Percentiles rank a stretch among this genome's conserved stretches.
Evolutionary conservation across 2,797 vertebrate species (phyloP).

Genomic region (Chiroxiphia lanceolata): DNA sequence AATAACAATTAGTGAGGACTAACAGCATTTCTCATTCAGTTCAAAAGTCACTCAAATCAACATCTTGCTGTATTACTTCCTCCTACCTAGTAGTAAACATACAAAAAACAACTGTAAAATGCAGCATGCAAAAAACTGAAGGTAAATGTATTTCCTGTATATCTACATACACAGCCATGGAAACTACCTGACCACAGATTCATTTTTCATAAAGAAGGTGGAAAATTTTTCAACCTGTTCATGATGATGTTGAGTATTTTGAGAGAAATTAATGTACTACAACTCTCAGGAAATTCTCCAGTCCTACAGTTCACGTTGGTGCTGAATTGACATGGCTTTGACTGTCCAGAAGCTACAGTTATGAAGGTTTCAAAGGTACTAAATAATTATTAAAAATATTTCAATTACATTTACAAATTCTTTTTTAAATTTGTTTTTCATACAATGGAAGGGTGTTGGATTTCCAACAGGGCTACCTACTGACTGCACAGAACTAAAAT

Average conservation of each 20-base stretch:
- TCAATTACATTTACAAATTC: not conserved
- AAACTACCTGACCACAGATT: not conserved
- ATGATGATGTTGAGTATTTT: not conserved
- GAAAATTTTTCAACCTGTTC: not conserved
- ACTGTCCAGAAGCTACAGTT: not conserved
- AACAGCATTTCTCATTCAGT: not conserved
- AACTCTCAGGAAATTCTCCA: not conserved
- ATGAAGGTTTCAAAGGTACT: not conserved
- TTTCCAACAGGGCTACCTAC: not conserved
- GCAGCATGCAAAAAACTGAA: not conserved
- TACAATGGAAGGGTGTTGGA: not conserved
- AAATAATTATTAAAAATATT: not conserved
- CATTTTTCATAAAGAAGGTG: not conserved
- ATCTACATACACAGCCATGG: not conserved
- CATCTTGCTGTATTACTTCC: not conserved
- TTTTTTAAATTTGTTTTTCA: not conserved
- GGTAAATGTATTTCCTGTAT: not conserved
- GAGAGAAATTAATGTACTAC: not conserved
- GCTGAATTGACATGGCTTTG: not conserved
- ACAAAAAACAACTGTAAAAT: not conserved
- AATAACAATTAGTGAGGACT: not conserved
- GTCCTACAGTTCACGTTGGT: not conserved
- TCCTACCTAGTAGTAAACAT: not conserved
- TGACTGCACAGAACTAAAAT: not conserved
- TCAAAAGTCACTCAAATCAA: not conserved